A percentile compares a stretch with the other conserved stretches of the same genome.
phyloP scores from a whole-genome alignment of 2,888 invertebrate genomes.

The Phania funesta region DNA sequence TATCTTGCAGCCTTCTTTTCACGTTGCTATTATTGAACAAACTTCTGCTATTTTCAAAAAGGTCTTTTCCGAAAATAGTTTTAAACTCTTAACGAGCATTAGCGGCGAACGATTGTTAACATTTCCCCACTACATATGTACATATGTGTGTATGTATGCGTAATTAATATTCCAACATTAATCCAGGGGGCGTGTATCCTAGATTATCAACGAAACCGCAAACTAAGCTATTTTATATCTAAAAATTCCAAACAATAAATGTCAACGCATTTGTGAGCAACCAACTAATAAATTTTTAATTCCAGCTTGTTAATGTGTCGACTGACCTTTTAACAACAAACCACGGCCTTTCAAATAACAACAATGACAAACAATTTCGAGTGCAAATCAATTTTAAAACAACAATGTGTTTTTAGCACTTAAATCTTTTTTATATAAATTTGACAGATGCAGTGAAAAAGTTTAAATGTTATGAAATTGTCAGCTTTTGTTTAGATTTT shows the following conservation, averaged over 20 bases:
- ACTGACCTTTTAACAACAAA: slow-evolving; percentile 55
- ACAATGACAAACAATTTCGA: slow-evolving; percentile 51
- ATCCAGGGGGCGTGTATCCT: slow-evolving; percentile 28
- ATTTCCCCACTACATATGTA: too few species aligned
- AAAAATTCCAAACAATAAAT: slow-evolving; percentile 20
- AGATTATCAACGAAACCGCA: slow-evolving; percentile 29
- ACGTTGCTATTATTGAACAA: too few species aligned
- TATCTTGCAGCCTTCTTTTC: too few species aligned
- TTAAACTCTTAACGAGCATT: too few species aligned
- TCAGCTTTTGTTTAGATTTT: slow-evolving; percentile 30
- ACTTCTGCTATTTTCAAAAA: too few species aligned
- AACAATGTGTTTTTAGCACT: not conserved
- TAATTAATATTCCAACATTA: slow-evolving; percentile 34
- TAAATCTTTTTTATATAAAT: not conserved
- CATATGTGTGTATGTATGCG: not conserved
- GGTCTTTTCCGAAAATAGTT: too few species aligned
- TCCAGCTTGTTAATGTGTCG: slow-evolving; percentile 11
- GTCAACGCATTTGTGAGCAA: not conserved
- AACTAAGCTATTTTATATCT: slow-evolving; percentile 15
- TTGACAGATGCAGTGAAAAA: slow-evolving; percentile 13
- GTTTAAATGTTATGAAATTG: slow-evolving; percentile 38
- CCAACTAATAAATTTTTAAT: not conserved
- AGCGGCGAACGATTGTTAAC: too few species aligned
- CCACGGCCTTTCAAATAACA: slow-evolving; percentile 45
- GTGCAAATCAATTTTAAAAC: slow-evolving; percentile 55